A percentile compares a stretch with the other conserved stretches of the same genome.
Evolutionary conservation across 2,113 vertebrate species (phyloP).

Genomic region (Strix uralensis): DNA sequence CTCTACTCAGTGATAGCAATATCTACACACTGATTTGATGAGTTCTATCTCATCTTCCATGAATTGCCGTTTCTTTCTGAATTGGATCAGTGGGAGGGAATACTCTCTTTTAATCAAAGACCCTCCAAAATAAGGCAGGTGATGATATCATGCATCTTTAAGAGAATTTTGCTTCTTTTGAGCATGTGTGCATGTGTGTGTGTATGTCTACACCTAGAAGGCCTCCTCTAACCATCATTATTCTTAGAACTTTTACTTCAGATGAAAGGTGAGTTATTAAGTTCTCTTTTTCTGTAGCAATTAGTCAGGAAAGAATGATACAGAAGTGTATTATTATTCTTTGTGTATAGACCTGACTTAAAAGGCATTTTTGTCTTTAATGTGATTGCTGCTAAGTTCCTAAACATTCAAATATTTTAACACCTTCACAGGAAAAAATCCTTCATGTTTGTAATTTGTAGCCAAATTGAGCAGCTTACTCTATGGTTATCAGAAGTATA

Average conservation of each 20-base stretch:
- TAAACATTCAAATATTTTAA: neutral
- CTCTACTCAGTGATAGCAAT: neutral
- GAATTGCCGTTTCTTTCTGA: neutral
- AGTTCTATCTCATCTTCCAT: neutral
- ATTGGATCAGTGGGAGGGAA: neutral
- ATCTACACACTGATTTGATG: neutral
- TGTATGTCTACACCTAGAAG: neutral
- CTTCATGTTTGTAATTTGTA: neutral
- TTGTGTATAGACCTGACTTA: neutral
- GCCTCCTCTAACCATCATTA: neutral
- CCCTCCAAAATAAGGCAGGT: neutral
- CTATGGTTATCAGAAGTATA: neutral
- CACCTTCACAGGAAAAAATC: neutral
- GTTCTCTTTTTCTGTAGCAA: neutral
- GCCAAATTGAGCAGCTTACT: slow-evolving; percentile 22
- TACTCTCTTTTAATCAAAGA: neutral
- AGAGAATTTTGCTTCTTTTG: neutral
- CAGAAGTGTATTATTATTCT: neutral
- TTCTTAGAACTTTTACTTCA: neutral
- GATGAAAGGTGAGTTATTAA: neutral
- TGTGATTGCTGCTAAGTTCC: neutral
- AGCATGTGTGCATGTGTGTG: fast-evolving
- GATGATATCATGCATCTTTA: neutral
- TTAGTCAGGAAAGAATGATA: neutral
- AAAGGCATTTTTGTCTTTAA: neutral